Evolutionary conservation across 2,797 vertebrate species (phyloP).

Genomic region (Scomberomorus guttatus): DNA sequence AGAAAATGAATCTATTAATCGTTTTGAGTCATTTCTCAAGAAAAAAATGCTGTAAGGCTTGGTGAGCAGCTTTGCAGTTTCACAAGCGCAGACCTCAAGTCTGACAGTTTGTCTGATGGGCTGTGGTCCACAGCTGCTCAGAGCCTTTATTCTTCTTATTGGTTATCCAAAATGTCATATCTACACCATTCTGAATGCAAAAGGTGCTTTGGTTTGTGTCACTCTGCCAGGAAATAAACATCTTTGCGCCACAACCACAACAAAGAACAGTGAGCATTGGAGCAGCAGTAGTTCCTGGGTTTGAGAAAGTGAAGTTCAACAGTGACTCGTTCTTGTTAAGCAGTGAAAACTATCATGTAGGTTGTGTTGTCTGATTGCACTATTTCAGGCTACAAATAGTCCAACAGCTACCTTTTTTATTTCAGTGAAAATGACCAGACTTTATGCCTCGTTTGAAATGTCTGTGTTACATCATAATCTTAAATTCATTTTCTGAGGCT

Average conservation of each 20-base stretch:
- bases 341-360: conserved; percentile 2
- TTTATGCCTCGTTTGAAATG: not conserved
- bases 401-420: not conserved
- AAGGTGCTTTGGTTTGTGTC: not conserved
- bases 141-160: not conserved
- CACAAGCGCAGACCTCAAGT: not conserved
- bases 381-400: not conserved
- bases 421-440: not conserved
- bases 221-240: not conserved
- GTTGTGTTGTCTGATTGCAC: conserved; percentile 1
- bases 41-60: no score
- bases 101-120: not conserved
- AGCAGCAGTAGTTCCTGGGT: not conserved
- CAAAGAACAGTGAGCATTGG: not conserved
- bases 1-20: no score
- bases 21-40: no score
- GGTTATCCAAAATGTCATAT: not conserved
- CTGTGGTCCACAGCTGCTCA: not conserved
- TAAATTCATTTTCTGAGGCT: no score
- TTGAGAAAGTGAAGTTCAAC: not conserved
- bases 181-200: not conserved
- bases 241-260: not conserved
- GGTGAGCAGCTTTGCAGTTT: not conserved
- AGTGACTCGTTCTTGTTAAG: not conserved
- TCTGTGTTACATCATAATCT: not conserved